phyloP scores from a whole-genome alignment of 2,113 vertebrate genomes.

The Corythaeola cristata region DNA sequence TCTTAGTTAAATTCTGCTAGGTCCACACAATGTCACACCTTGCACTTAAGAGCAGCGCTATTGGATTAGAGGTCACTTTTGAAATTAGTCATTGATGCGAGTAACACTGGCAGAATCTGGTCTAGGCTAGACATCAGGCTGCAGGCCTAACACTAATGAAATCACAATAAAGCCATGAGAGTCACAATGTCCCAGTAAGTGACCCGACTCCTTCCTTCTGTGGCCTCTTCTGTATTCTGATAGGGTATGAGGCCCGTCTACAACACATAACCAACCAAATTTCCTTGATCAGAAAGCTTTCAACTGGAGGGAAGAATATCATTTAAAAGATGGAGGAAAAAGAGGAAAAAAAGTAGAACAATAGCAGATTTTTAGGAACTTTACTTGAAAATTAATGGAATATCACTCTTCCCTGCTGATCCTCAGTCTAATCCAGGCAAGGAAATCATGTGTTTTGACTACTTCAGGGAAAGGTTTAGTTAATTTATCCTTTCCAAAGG shows the following conservation, averaged over 20 bases:
- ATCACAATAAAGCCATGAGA: background rate
- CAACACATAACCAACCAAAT: background rate
- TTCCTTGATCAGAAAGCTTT: background rate
- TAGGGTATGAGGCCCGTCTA: background rate
- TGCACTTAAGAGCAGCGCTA: background rate
- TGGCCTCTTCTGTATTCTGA: background rate
- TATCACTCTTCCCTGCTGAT: background rate
- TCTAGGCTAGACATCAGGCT: background rate
- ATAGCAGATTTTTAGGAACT: accelerated
- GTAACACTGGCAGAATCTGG: background rate
- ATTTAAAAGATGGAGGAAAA: background rate
- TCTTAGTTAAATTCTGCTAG: background rate
- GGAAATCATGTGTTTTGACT: background rate
- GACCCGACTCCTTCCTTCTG: background rate
- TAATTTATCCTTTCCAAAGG: background rate
- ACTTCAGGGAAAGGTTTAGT: background rate
- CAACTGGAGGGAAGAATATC: background rate
- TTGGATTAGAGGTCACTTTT: background rate
- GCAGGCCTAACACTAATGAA: background rate
- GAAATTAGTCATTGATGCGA: background rate
- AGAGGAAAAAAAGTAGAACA: background rate
- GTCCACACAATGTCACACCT: background rate
- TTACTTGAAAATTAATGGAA: background rate
- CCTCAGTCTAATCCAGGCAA: background rate
- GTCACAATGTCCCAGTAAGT: background rate